Evolutionary conservation across 2,797 vertebrate species (phyloP).

Genomic region (Sebastes minor): DNA sequence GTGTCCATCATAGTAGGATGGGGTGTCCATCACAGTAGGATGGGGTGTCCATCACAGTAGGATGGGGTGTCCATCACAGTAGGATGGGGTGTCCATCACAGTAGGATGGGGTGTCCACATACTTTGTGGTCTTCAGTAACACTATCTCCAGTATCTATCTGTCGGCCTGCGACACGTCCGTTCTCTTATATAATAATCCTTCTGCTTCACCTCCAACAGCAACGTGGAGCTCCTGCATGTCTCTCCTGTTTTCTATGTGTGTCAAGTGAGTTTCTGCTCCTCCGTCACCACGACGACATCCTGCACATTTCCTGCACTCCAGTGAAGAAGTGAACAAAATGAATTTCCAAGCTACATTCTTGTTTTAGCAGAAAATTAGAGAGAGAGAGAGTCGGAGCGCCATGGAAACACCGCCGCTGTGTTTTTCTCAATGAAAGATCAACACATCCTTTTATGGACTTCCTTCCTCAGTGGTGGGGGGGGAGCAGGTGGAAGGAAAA

Average conservation of each 20-base stretch:
- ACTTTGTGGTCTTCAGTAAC: background rate
- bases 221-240: too few relatives aligned
- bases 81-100: too few relatives aligned
- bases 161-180: background rate
- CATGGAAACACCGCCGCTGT: background rate
- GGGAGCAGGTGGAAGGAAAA: background rate
- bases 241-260: background rate
- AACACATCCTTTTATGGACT: background rate
- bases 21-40: too few relatives aligned
- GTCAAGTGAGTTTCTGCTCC: background rate
- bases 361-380: background rate
- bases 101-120: background rate
- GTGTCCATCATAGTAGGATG: too few relatives aligned
- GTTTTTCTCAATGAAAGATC: background rate
- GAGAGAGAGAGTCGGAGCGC: background rate
- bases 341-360: background rate
- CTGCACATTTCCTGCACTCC: background rate
- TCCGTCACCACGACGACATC: conserved; percentile 1
- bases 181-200: background rate
- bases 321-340: conserved; percentile 12
- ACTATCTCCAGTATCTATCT: background rate
- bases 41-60: too few relatives aligned
- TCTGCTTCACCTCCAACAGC: background rate
- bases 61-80: too few relatives aligned
- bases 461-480: background rate